A percentile compares a stretch with the other conserved stretches of the same genome.
Conservation (phyloP, 2,888 invertebrate species). For the Drosophila neotestacea region DNA sequence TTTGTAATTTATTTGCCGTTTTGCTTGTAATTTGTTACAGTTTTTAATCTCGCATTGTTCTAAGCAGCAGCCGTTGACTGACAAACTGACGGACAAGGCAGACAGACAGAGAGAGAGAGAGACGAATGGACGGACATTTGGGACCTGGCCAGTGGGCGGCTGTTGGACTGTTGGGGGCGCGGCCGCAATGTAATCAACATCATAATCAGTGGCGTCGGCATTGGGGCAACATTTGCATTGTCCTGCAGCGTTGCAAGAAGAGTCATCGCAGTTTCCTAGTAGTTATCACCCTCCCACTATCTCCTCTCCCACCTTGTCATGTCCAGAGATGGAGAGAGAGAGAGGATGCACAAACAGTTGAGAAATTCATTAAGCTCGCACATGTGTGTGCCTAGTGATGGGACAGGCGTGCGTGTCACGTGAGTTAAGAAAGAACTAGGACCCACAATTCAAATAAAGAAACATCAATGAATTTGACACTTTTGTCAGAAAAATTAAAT, state of each 20-base stretch:
- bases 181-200: constrained; percentile 75
- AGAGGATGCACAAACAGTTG: constrained; percentile 42
- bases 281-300: constrained; percentile 30
- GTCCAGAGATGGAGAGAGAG: constrained; percentile 8
- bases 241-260: constrained; percentile 49
- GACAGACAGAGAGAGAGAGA: too few species aligned
- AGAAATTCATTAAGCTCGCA: constrained; percentile 62
- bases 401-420: constrained; percentile 1
- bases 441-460: too few species aligned
- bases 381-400: constrained; percentile 53
- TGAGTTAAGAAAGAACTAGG: constrained; percentile 1
- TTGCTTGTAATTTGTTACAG: constrained; percentile 78
- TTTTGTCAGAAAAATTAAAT: too few species aligned
- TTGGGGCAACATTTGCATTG: constrained; percentile 57
- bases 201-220: constrained; percentile 67
- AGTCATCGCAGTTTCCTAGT: constrained; percentile 15
- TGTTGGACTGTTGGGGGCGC: constrained; percentile 10
- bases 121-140: constrained; percentile 9
- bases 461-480: too few species aligned
- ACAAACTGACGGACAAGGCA: constrained; percentile 55
- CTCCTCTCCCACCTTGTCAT: constrained; percentile 10
- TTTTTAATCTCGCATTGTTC: constrained; percentile 78
- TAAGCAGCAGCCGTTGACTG: constrained; percentile 70
- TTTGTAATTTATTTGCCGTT: constrained; percentile 78
- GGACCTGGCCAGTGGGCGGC: constrained; percentile 24